A percentile compares a stretch with the other conserved stretches of the same genome.
Conservation (phyloP, 2,888 invertebrate genomes). For the Cantharis rustica region DNA sequence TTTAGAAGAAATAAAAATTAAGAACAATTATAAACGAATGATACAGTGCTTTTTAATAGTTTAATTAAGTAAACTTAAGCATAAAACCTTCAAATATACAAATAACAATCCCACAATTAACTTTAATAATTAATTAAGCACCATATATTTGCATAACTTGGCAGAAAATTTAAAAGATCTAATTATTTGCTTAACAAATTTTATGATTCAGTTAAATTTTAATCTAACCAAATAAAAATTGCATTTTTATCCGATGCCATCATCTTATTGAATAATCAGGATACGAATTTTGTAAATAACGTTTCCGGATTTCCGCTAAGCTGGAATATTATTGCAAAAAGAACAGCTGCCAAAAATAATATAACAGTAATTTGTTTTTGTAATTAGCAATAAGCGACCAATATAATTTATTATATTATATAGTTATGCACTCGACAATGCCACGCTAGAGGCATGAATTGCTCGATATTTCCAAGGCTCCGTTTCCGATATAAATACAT, state of each 20-base stretch:
- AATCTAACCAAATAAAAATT: neutral
- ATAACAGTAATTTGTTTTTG: neutral
- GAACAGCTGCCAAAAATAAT: neutral
- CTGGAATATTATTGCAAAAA: neutral
- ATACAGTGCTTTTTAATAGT: neutral
- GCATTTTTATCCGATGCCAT: neutral
- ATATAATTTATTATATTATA: neutral
- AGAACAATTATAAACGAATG: neutral
- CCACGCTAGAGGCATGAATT: neutral
- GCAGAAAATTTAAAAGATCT: neutral
- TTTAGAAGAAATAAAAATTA: neutral
- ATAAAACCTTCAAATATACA: neutral
- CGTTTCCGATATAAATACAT: neutral
- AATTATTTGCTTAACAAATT: neutral
- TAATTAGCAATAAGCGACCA: neutral
- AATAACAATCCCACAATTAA: neutral
- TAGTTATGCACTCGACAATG: neutral
- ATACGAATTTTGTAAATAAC: neutral
- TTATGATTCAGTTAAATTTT: no score
- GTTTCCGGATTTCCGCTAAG: neutral
- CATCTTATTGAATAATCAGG: neutral
- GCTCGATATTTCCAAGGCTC: neutral
- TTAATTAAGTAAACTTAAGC: neutral
- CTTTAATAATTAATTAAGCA: neutral
- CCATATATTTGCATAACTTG: neutral